Evolutionary conservation across 2,888 invertebrate species (phyloP), one percentile per base, ranked within the genome.

Genomic region (Tortricodes alternella): DNA sequence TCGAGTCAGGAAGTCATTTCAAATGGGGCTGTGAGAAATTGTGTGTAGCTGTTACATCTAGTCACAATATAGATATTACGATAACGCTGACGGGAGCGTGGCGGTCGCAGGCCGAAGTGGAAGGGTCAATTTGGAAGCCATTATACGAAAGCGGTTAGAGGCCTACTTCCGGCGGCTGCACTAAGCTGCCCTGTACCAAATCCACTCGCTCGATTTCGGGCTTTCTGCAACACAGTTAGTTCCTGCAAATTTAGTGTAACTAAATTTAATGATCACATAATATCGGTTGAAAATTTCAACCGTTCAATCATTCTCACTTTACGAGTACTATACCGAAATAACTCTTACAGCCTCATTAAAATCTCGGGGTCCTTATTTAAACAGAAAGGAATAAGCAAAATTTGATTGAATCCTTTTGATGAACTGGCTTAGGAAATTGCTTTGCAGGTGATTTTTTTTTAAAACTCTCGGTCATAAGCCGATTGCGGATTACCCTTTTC

Each of bases 101-200:
- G 68, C 72, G 65, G 68, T 44, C 73, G 72, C 69, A 80, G 70
- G 71, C 77, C 71, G 74, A 71, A 81, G 77, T 81, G 74, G 81
- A 83, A 83, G 83, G 86, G 85, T 88, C 88, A 88, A 89, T 89
- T 89, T 89, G 77, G 80, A 83, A 83, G 85, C 88, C 85, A 89
- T 90, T 89, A 89, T 88, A 88, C 84, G 80, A 78, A 78, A 78
- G 87, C 82, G 83, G 86, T 80, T 86, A 85, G 83, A 88, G 82
- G 86, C 88, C 86, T 85, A 86, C 85, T 90, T 90, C 90, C 89
- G 88, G 84, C 83, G 79, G 79, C 78, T 88, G 89, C 85, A 83
- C 89, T 89, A 89, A 89, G 89, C 89, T 82, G 74, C 77, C 82
- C 74, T 84, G 80, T 80, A 85, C 78, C 80, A 83, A 55, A 85